These are phyloP conservation scores for Peromyscus polionotus DNA, from an alignment of 2,113 vertebrate species.

Conservation along the genomic window DNA sequence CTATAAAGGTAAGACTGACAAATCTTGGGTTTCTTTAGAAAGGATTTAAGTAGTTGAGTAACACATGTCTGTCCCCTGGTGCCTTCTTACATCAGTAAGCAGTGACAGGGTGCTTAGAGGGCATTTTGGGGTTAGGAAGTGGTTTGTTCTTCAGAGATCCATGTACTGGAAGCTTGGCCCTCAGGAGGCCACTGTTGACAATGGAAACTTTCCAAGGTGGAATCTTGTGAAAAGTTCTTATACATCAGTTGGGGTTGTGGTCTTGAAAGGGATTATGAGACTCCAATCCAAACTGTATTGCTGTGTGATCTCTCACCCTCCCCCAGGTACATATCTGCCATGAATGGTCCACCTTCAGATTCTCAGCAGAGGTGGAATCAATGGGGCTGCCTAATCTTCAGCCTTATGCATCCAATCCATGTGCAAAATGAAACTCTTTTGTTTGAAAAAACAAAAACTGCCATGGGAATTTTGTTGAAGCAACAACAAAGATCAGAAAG, in stretches of 20 bases:
- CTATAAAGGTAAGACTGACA: background rate
- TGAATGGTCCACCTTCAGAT: accelerated
- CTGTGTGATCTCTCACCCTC: background rate
- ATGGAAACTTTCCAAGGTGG: background rate
- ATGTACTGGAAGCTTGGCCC: background rate
- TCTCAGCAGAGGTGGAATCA: background rate
- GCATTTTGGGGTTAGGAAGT: background rate
- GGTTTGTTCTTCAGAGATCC: no score
- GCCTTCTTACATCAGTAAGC: no score
- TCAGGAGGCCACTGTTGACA: background rate
- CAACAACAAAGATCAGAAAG: background rate
- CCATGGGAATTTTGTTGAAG: background rate
- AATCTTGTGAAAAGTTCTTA: background rate
- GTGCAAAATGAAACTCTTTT: background rate
- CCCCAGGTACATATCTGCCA: background rate
- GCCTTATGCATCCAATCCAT: background rate
- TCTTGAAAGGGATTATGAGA: background rate
- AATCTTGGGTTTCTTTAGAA: no score
- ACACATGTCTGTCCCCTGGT: accelerated
- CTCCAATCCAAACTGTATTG: background rate
- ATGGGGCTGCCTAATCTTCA: no score
- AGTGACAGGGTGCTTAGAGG: background rate
- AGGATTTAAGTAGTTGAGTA: no score
- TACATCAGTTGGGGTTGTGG: background rate
- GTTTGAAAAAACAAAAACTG: background rate